These are phyloP conservation scores for Scaptomyza graminum DNA, from an alignment of 1,140 invertebrate genomes.

Conservation along the genomic window DNA sequence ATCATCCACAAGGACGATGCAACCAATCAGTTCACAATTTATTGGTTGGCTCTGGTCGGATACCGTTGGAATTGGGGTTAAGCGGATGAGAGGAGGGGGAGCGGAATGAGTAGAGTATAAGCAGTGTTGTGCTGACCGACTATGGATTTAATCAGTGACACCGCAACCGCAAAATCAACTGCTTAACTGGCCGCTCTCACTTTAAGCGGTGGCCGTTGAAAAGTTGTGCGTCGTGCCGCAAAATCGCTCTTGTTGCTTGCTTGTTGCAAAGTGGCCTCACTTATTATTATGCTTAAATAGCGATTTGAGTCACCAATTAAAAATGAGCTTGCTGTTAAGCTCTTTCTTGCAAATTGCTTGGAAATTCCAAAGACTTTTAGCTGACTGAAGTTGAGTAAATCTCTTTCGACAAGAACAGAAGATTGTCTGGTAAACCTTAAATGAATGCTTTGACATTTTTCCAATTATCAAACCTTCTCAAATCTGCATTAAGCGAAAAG, in stretches of 20 bases:
- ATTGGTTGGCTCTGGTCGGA: conserved; percentile 45
- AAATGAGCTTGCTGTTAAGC: no score
- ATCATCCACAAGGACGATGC: conserved; percentile 19
- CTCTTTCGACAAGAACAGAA: no score
- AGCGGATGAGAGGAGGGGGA: neutral
- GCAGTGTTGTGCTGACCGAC: conserved; percentile 9
- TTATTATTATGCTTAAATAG: conserved; percentile 11
- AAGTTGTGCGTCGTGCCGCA: conserved; percentile 7
- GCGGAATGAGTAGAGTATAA: neutral
- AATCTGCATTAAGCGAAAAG: no score
- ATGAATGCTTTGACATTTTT: no score
- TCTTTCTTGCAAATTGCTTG: no score
- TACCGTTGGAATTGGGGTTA: neutral
- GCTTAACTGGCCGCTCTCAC: conserved; percentile 38
- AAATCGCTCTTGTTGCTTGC: neutral
- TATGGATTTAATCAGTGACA: conserved; percentile 66
- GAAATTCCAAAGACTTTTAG: no score
- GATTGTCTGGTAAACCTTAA: no score
- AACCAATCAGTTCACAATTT: conserved; percentile 65
- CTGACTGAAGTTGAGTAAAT: no score
- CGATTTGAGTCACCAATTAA: neutral
- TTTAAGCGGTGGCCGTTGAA: conserved; percentile 18
- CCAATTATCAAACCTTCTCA: no score
- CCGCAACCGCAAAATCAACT: conserved; percentile 60
- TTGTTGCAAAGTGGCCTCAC: neutral